Base-by-base conservation (phyloP, 1,140 invertebrate genomes). In the Ephestia elutella region DNA sequence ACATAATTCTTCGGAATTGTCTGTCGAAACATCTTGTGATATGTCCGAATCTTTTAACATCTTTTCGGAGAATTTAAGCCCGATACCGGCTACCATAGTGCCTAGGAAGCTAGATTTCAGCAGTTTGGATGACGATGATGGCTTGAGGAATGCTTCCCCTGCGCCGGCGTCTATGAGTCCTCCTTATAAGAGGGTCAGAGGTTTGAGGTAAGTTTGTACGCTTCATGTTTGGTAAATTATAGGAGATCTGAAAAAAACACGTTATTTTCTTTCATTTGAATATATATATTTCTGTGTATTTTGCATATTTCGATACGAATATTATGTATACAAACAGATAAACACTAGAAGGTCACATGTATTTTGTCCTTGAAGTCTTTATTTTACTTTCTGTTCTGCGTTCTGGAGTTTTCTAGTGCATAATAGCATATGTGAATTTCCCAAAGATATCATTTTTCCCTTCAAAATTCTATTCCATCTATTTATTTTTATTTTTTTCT, bases 171-270 rank as follows among this genome's bases (percentile, higher is more conserved):
- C 80, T 20, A 70, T 82, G 4, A 90, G 82, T 68, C 95, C 95
- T 13, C 95, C 96, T 4, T 96, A 96, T 69, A 94, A 95, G 75
- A 90, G 93, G 74, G 94, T 97, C 35, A 90, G 94, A 68, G 94
- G 95, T 0, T 86, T 97, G 21, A 91, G 82, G 88, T 90, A 82
- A 80, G 76, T 75, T 57, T 53, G 19, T 21, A 55, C 59, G 56
- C 44, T 32, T 57, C n/a, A 44, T 4, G 30, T 60, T 56, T 59
- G 20, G 32, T 66, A 21, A 25, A 57, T 9, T 51, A 44, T 17
- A 49, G 48, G 32, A 50, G 38, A 30, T 60, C 15, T 5, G 60
- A 15, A 70, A 71, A 73, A 62, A 70, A 60, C 69, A 73, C 69
- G 69, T 68, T 73, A 10, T 54, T 30, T 20, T 44, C 13, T 44